Conservation (phyloP, 2,888 invertebrate genomes). For the Drosophila mettleri region DNA sequence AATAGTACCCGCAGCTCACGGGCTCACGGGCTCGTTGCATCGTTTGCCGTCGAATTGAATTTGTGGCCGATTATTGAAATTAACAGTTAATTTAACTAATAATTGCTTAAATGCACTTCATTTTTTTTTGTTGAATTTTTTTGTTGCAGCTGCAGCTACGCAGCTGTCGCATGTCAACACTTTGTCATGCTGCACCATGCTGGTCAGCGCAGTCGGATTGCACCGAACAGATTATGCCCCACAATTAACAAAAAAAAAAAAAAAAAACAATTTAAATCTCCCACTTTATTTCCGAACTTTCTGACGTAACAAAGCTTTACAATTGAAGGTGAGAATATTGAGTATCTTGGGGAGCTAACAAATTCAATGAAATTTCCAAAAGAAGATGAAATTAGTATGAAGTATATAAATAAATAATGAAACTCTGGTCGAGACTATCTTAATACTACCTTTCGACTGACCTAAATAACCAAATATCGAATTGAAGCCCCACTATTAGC, state of each 20-base stretch:
- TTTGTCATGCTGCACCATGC: conserved; percentile 42
- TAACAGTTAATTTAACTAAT: conserved; percentile 76
- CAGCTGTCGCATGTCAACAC: conserved; percentile 65
- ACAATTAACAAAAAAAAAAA: conserved; percentile 16
- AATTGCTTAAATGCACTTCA: conserved; percentile 67
- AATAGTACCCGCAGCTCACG: conserved; percentile 31
- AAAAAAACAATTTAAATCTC: conserved; percentile 19
- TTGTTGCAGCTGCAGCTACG: conserved; percentile 33
- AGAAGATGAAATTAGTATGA: too few species aligned
- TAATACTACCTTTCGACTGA: too few species aligned
- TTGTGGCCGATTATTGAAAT: conserved; percentile 58
- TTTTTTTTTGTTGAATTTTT: conserved; percentile 16
- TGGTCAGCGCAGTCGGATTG: conserved; percentile 37
- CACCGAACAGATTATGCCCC: neutral
- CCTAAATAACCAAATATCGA: too few species aligned
- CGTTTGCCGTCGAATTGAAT: too few species aligned
- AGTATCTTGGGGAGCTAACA: too few species aligned
- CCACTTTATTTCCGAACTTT: conserved; percentile 15
- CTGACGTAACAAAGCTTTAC: neutral
- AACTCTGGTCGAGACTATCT: too few species aligned
- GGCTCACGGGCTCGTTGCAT: neutral
- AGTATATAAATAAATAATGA: too few species aligned
- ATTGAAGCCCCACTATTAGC: too few species aligned
- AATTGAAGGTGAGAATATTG: too few species aligned
- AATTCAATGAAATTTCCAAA: too few species aligned